Base-by-base conservation (phyloP, 2,888 invertebrate species). In the Spatulosminthurus flaviceps region DNA sequence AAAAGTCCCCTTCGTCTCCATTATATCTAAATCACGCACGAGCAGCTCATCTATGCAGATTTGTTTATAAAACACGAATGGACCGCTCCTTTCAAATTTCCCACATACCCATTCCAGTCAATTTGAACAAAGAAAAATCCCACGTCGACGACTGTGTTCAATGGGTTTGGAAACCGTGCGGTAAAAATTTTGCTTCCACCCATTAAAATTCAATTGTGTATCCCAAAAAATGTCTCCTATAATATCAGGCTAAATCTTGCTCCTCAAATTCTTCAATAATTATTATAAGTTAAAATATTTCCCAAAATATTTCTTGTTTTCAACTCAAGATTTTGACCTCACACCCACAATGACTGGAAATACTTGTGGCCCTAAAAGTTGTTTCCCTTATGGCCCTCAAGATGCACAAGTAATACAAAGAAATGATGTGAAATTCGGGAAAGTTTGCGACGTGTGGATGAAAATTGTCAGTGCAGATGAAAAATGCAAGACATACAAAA, bases 141-240 rank as follows among this genome's bases (percentile, higher is more conserved):
- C 28, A 13, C 1, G 42, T 43, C 24, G 43, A 72, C 7, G 71
- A 72, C 0, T 72, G 71, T 24, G 42, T 72, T 13, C 43, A 72
- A 43, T 72, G 71, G 71, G 26, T 24, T 22, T 72, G 71, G 71
- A 22, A 22, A 41, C 43, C 71, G 21, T 72, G 71, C 43, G 24
- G 34, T 34, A 34, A 34, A 9, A 34, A 34, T 34, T 34, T 34
- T 34, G 34, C 4, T 34, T 9, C 4, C 34, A 34, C 5, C 34
- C 34, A 34, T 9, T 34, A 34, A 7, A 9, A 34, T n/a, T n/a
- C n/a, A n/a, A n/a, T n/a, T n/a, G n/a, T n/a, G n/a, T n/a, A n/a
- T n/a, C n/a, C n/a, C n/a, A n/a, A n/a, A n/a, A n/a, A n/a, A n/a
- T n/a, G n/a, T n/a, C n/a, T n/a, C n/a, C n/a, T n/a, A n/a, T n/a